phyloP scores from a whole-genome alignment of 1,140 invertebrate genomes.

The Hyles vespertilio region DNA sequence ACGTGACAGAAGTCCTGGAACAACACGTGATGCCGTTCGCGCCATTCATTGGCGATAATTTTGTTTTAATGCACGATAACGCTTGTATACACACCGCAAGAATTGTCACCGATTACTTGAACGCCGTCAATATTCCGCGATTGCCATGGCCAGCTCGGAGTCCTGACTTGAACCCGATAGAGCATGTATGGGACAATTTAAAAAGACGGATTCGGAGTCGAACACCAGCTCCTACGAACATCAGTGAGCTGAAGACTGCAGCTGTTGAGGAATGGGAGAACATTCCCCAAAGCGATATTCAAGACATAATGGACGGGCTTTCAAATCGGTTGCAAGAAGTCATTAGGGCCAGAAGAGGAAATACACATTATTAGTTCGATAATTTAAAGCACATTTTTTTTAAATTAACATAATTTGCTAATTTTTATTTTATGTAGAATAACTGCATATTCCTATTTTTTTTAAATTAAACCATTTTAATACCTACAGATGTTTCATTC shows the following conservation, averaged over 20 bases:
- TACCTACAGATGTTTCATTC: too few relatives aligned
- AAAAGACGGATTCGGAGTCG: slow-evolving; percentile 14
- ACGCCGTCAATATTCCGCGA: slow-evolving; percentile 6
- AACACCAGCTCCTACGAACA: slow-evolving; percentile 6
- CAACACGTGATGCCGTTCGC: slow-evolving; percentile 12
- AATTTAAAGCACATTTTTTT: too few relatives aligned
- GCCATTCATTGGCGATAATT: slow-evolving; percentile 14
- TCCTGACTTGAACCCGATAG: slow-evolving; percentile 13
- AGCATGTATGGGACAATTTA: slow-evolving; percentile 19
- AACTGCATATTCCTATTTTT: too few relatives aligned
- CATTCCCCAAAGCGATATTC: slow-evolving; percentile 16
- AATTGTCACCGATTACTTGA: slow-evolving; percentile 14
- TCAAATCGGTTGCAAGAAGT: slow-evolving; percentile 23
- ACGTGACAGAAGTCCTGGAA: slow-evolving; percentile 9
- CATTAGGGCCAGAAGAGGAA: slow-evolving; percentile 21
- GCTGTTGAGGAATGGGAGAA: slow-evolving; percentile 21
- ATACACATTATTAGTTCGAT: slow-evolving; percentile 1
- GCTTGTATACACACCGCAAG: slow-evolving; percentile 17
- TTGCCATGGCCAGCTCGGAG: slow-evolving; percentile 11
- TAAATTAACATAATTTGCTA: too few relatives aligned
- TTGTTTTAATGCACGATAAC: slow-evolving; percentile 25
- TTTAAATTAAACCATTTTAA: too few relatives aligned
- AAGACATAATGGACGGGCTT: slow-evolving; percentile 13
- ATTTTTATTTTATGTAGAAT: too few relatives aligned
- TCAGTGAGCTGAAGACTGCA: slow-evolving; percentile 16